A percentile compares a stretch with the other conserved stretches of the same genome.
Evolutionary conservation across 2,797 vertebrate species (phyloP).

Genomic region (Galagoides demidoff): DNA sequence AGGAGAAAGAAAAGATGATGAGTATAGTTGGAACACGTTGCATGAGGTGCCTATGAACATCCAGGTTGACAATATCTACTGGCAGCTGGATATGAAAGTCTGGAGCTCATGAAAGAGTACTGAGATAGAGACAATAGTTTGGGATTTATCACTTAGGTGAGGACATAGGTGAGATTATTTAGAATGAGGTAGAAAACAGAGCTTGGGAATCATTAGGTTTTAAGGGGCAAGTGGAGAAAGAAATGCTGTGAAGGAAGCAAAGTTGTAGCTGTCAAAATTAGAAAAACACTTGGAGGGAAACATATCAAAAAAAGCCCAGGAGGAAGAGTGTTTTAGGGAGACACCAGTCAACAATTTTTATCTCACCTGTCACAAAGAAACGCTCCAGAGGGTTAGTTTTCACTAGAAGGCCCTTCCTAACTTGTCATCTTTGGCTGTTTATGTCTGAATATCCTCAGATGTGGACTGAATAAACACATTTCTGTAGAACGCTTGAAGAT

Average conservation of each 20-base stretch:
- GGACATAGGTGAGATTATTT: not conserved
- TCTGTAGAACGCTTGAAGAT: constrained; percentile 44
- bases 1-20: not conserved
- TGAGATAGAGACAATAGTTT: not conserved
- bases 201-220: constrained; percentile 23
- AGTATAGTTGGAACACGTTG: not conserved
- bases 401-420: constrained; percentile 47
- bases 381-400: constrained; percentile 50
- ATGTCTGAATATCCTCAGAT: constrained; percentile 57
- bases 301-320: constrained; percentile 25
- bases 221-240: constrained; percentile 24
- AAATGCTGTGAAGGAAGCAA: constrained; percentile 36
- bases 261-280: constrained; percentile 42
- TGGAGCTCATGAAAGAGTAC: constrained; percentile 28
- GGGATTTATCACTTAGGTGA: not conserved
- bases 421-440: constrained; percentile 56
- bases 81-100: not conserved
- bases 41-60: not conserved
- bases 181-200: constrained; percentile 23
- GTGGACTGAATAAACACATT: constrained; percentile 47
- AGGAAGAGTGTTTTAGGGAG: constrained; percentile 19
- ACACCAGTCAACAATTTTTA: constrained; percentile 44
- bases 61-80: not conserved
- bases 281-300: constrained; percentile 32
- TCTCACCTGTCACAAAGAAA: constrained; percentile 50